phyloP scores from a whole-genome alignment of 2,888 invertebrate species.

The Neoascia interrupta region DNA sequence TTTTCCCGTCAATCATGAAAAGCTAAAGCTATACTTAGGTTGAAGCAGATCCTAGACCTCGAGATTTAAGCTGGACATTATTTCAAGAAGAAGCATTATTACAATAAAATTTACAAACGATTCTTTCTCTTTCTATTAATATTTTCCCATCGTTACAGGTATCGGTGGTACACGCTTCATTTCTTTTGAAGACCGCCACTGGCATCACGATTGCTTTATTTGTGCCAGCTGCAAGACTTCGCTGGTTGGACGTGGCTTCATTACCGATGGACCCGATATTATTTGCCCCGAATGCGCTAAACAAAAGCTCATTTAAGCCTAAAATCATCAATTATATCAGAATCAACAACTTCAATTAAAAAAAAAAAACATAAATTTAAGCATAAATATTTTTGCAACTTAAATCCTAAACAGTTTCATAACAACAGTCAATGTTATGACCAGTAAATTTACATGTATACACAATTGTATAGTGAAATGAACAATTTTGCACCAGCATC shows the following conservation, averaged over 20 bases:
- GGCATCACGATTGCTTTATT: slow-evolving; percentile 99
- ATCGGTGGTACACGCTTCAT: slow-evolving; percentile 99
- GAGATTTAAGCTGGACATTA: no score
- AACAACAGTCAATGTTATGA: slow-evolving; percentile 1
- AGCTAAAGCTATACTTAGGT: no score
- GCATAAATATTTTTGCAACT: slow-evolving; percentile 48
- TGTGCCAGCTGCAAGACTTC: slow-evolving; percentile 98
- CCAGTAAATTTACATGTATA: no score
- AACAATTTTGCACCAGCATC: no score
- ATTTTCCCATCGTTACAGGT: no score
- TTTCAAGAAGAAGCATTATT: no score
- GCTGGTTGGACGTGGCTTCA: slow-evolving; percentile 98
- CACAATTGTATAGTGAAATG: no score
- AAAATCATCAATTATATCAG: slow-evolving; percentile 11
- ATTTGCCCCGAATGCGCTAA: slow-evolving; percentile 99
- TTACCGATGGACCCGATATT: slow-evolving; percentile 98
- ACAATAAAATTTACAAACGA: no score
- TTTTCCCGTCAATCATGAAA: no score
- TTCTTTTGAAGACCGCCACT: slow-evolving; percentile 99
- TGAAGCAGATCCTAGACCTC: no score
- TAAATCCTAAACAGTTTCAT: not conserved
- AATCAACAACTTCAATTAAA: slow-evolving; percentile 34
- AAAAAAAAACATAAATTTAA: no score
- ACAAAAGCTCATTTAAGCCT: slow-evolving; percentile 89
- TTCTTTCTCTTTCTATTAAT: no score